phyloP scores from a whole-genome alignment of 2,797 vertebrate species.

The Bufotes viridis region DNA sequence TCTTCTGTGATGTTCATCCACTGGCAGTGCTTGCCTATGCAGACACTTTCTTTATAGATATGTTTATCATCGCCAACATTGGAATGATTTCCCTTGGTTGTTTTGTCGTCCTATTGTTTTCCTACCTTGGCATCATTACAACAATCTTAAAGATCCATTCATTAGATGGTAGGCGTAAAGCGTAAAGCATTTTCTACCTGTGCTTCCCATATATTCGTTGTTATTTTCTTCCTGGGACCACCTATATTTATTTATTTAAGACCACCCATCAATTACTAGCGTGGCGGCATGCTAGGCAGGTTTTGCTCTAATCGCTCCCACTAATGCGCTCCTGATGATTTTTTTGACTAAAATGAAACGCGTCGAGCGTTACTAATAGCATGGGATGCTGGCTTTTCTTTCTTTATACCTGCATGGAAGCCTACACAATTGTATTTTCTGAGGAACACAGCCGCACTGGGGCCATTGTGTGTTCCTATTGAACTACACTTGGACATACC shows the following conservation, averaged over 20 bases:
- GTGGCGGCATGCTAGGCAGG: too few relatives aligned
- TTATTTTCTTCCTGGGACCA: constrained; percentile 70
- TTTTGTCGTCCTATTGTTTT: constrained; percentile 68
- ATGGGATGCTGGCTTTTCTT: too few relatives aligned
- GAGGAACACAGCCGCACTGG: too few relatives aligned
- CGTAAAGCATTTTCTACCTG: constrained; percentile 71
- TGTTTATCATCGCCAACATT: constrained; percentile 70
- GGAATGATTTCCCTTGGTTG: constrained; percentile 69
- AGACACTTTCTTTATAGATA: constrained; percentile 66
- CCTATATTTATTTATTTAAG: constrained; percentile 72
- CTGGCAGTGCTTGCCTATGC: constrained; percentile 68
- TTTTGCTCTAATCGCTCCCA: too few relatives aligned
- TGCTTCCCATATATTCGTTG: constrained; percentile 67
- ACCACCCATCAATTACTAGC: constrained; percentile 70
- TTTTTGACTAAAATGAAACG: too few relatives aligned
- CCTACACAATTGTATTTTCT: too few relatives aligned
- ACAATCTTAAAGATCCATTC: constrained; percentile 65
- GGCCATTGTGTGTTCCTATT: too few relatives aligned
- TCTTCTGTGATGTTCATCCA: too few relatives aligned
- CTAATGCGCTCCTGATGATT: too few relatives aligned
- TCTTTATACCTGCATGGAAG: too few relatives aligned
- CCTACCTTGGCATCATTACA: constrained; percentile 67
- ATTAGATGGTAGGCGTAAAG: constrained; percentile 61
- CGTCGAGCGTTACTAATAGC: too few relatives aligned
- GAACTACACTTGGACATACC: too few relatives aligned